Evolutionary conservation across 2,113 vertebrate species (phyloP), one percentile per base, ranked within the genome.

Genomic region (Elgaria multicarinata): DNA sequence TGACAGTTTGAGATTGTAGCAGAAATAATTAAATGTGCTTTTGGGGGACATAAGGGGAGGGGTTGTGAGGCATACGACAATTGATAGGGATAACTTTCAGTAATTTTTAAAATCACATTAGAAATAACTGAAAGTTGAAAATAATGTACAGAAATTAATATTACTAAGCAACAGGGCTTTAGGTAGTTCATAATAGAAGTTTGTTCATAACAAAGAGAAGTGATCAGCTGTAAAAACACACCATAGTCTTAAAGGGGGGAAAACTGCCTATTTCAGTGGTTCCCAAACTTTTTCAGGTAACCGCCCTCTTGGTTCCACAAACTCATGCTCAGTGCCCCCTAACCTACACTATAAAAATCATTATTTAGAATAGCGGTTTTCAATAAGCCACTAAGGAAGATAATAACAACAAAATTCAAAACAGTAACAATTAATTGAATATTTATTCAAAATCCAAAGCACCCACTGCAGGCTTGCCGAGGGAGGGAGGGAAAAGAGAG

Each of bases 111-210:
- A 64, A 66, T 42, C 39, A 62, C 36, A 28, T 66, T 83, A 44
- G 81, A 66, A 42, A 67, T 44, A 83, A 67, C 66, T 83, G 62
- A 83, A 83, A 83, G 24, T 62, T 83, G 62, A 66, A 83, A 67
- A 42, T 83, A 83, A 66, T 83, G 24, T 83, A 6, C 4, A 66
- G 24, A 18, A 62, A 22, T 83, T 42, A 67, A 42, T 44, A 20
- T 83, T 33, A 67, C 62, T 83, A 24, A 83, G 39, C 16, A 67
- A 67, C 81, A 67, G 81, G 58, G 31, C 36, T 33, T 58, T 42
- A 44, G 44, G 66, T 58, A 81, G 53, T 62, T 58, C 53, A 3
- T 58, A 53, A 81, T n/a, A 12, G 53, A 81, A 58, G 36, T 55
- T n/a, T 55, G 50, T 80, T 46, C n/a, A 26, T 55, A 26, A 58